Conservation (phyloP, 2,113 vertebrate species). For the Zootoca vivipara region DNA sequence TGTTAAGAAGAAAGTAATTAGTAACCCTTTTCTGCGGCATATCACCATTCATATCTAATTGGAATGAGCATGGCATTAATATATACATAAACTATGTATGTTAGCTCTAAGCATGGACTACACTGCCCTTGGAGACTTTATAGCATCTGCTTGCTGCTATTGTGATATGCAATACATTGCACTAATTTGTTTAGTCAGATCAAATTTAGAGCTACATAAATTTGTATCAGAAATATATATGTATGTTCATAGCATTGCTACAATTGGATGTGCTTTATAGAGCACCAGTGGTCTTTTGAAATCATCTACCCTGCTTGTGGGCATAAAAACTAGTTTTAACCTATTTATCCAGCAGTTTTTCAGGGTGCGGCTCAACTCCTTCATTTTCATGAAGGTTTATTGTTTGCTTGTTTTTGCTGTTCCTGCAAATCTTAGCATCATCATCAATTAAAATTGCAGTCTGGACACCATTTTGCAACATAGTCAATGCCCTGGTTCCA, state of each 20-base stretch:
- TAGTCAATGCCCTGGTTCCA: too few species aligned
- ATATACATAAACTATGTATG: conserved; percentile 14
- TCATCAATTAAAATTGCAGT: too few species aligned
- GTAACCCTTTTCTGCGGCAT: conserved; percentile 36
- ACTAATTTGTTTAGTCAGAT: conserved; percentile 45
- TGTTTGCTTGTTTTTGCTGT: too few species aligned
- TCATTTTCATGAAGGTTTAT: too few species aligned
- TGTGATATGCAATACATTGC: conserved; percentile 26
- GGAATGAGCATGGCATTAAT: conserved; percentile 37
- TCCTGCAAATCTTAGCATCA: too few species aligned
- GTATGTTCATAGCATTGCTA: background rate
- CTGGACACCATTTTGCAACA: too few species aligned
- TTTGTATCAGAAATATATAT: conserved; percentile 12
- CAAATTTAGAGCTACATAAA: conserved; percentile 43
- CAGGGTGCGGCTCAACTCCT: too few species aligned
- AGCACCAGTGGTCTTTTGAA: background rate
- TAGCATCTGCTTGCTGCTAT: conserved; percentile 47
- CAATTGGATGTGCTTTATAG: background rate
- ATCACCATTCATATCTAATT: conserved; percentile 1
- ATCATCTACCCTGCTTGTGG: background rate
- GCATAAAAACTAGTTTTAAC: background rate
- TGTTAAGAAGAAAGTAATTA: conserved; percentile 25
- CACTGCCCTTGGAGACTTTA: conserved; percentile 39
- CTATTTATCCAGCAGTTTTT: too few species aligned
- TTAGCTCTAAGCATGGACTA: conserved; percentile 42